A percentile compares a stretch with the other conserved stretches of the same genome.
Conservation (phyloP, 1,140 invertebrate species). For the Heliconius melpomene region DNA sequence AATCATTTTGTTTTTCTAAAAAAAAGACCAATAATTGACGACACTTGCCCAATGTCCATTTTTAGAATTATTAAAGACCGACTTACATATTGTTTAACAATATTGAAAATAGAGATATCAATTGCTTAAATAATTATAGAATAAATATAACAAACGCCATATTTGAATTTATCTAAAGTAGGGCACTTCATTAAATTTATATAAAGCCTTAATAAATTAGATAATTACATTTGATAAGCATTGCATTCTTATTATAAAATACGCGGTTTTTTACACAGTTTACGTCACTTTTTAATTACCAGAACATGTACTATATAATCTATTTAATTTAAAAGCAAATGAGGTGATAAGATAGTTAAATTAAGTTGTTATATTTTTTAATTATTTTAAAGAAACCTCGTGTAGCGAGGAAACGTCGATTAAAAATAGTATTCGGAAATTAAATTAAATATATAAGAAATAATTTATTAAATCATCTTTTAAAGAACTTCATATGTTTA, state of each 20-base stretch:
- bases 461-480: background rate
- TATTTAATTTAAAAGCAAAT: slow-evolving; percentile 45
- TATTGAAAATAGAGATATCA: too few species aligned
- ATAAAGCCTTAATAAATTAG: background rate
- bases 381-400: slow-evolving; percentile 31
- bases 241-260: background rate
- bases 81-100: too few species aligned
- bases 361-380: slow-evolving; percentile 33
- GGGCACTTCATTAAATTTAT: background rate
- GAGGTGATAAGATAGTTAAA: slow-evolving; percentile 39
- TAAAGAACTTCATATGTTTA: too few species aligned
- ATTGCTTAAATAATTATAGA: too few species aligned
- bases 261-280: background rate
- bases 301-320: slow-evolving; percentile 24
- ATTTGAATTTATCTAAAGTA: background rate
- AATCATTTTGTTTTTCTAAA: too few species aligned
- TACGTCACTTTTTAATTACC: slow-evolving; percentile 23
- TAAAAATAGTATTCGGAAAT: slow-evolving; percentile 10
- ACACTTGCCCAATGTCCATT: too few species aligned
- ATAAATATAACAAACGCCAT: too few species aligned
- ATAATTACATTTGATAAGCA: slow-evolving; percentile 3
- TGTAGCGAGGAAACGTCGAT: background rate
- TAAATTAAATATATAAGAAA: background rate
- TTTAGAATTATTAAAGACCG: too few species aligned
- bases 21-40: too few species aligned